These are phyloP conservation scores for Sardina pilchardus DNA, from an alignment of 2,113 vertebrate species.

Conservation along the genomic window DNA sequence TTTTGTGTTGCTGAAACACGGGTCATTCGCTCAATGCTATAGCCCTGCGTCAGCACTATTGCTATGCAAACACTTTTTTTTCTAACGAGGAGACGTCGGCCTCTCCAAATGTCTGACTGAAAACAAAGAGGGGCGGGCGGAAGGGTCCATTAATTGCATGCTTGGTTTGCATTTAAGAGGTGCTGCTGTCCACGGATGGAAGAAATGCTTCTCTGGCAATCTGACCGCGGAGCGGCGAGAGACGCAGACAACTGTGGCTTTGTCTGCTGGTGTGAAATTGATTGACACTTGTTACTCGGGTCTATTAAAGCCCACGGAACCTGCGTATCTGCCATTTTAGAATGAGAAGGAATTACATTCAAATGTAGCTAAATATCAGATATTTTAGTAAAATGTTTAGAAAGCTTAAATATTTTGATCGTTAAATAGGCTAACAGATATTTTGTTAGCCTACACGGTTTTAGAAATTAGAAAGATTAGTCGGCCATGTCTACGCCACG, in stretches of 20 bases:
- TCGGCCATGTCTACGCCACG: too few species aligned
- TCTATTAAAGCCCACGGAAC: neutral
- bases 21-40: conserved; percentile 34
- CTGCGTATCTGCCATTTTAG: too few species aligned
- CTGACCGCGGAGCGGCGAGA: conserved; percentile 36
- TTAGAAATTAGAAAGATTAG: too few species aligned
- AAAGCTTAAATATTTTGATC: too few species aligned
- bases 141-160: conserved; percentile 73
- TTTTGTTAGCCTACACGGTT: too few species aligned
- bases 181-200: conserved; percentile 50
- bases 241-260: conserved; percentile 60
- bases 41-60: conserved; percentile 67
- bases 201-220: neutral
- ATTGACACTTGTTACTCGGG: conserved; percentile 60
- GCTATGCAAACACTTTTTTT: conserved; percentile 62
- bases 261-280: conserved; percentile 66
- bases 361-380: too few species aligned
- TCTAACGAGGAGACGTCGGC: conserved; percentile 70
- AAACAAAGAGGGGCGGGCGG: conserved; percentile 70
- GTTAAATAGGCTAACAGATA: too few species aligned
- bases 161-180: conserved; percentile 70
- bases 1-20: conserved; percentile 10
- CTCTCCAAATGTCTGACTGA: conserved; percentile 68
- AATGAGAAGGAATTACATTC: too few species aligned
- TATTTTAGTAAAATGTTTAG: too few species aligned